Conservation (phyloP, 2,888 invertebrate species). For the Xestia rhomboidea region DNA sequence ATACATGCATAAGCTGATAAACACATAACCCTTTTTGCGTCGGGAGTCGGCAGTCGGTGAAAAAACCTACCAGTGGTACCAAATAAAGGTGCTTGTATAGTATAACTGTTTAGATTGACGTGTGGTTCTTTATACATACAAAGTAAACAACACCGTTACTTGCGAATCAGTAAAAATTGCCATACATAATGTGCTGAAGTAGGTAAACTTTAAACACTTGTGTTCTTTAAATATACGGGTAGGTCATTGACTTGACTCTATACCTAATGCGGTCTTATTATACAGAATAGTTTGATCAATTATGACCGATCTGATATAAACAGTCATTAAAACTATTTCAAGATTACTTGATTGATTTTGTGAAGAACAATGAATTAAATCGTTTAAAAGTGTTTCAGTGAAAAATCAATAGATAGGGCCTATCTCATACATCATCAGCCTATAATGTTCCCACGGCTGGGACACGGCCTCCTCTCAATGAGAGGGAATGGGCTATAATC, state of each 20-base stretch:
- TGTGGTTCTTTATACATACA: not conserved
- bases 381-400: not conserved
- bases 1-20: not conserved
- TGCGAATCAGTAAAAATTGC: conserved; percentile 12
- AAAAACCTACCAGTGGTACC: not conserved
- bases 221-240: conserved; percentile 32
- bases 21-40: not conserved
- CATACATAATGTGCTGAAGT: conserved; percentile 11
- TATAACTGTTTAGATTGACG: not conserved
- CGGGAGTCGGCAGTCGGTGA: not conserved
- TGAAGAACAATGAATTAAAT: not conserved
- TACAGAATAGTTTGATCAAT: conserved; percentile 7
- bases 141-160: conserved; percentile 35
- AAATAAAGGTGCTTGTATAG: not conserved
- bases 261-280: not conserved
- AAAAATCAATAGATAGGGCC: no score
- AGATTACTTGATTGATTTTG: not conserved
- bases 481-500: no score
- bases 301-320: not conserved
- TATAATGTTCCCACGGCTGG: no score
- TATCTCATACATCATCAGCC: not conserved
- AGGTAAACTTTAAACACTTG: not conserved
- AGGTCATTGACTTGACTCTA: conserved; percentile 18
- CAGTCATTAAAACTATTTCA: not conserved
- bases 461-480: no score